Evolutionary conservation across 2,888 invertebrate genomes (phyloP), one percentile per base, ranked within the genome.

Genomic region (Drosophila niveifrons): DNA sequence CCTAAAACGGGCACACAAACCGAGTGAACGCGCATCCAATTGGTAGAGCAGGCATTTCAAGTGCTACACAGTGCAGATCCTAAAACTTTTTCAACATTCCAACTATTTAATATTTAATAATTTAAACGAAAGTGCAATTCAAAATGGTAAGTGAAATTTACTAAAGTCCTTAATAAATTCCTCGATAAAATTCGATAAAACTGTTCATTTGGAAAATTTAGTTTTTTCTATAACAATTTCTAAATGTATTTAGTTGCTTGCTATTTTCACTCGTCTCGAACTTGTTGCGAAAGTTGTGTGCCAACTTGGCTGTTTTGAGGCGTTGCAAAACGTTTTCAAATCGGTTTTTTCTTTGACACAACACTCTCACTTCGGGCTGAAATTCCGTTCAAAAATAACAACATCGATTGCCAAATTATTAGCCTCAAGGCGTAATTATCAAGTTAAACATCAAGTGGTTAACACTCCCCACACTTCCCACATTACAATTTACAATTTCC

Each of bases 261-360:
- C 15, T 51, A 18, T 64, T 61, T 71, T 64, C 55, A 59, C 72
- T 56, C 28, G 67, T 52, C 63, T 52, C 66, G 64, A 78, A 79
- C 82, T 67, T 74, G 87, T 87, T 87, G 82, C 82, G 82, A 83
- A 83, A 87, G 82, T 83, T 82, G 78, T 70, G 59, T 56, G 85
- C 72, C 82, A 72, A 70, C 78, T 66, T 75, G 72, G 73, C 67
- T 56, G 43, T 34, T 66, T 57, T 67, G 52, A 58, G 53, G 59
- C 36, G 62, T 68, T 70, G 70, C 73, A 66, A 82, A 82, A 76
- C 50, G 36, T 55, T 75, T 84, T 74, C 66, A 68, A 80, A 81
- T 47, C 31, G 57, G 23, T 53, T 52, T 28, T 41, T 39, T 39
- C 13, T 55, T 44, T 56, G 11, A 34, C 31, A 47, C 31, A 47